Percentiles rank a stretch among this genome's conserved stretches.
These are phyloP conservation scores for Sialis fuliginosa DNA, from an alignment of 2,888 invertebrate genomes.

Conservation along the genomic window DNA sequence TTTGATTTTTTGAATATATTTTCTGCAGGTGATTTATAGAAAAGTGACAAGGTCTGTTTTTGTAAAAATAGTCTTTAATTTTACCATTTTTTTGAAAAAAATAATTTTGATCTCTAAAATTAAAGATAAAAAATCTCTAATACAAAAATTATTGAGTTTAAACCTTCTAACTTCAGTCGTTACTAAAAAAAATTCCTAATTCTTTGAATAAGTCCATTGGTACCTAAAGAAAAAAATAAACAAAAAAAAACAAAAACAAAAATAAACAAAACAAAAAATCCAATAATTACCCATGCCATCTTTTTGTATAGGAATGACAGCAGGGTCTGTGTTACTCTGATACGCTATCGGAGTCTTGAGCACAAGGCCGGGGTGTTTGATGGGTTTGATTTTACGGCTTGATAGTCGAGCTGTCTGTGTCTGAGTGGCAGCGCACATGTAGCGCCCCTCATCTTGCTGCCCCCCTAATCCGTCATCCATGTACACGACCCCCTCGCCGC, in stretches of 20 bases:
- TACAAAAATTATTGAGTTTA: too few relatives aligned
- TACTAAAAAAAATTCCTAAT: too few relatives aligned
- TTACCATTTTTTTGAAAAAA: too few relatives aligned
- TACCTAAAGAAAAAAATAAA: conserved; percentile 33
- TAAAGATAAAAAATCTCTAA: too few relatives aligned
- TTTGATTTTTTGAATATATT: too few relatives aligned
- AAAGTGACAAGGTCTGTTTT: too few relatives aligned
- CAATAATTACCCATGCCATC: conserved; percentile 63
- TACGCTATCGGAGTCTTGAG: conserved; percentile 63
- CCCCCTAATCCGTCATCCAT: conserved; percentile 29
- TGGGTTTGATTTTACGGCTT: conserved; percentile 49
- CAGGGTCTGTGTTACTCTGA: conserved; percentile 62
- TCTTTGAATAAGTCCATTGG: conserved; percentile 49
- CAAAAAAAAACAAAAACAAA: conserved; percentile 8
- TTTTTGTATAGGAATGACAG: conserved; percentile 72
- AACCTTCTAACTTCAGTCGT: too few relatives aligned
- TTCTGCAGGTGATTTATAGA: too few relatives aligned
- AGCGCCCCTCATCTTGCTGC: conserved; percentile 23
- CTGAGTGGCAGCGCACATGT: conserved; percentile 31
- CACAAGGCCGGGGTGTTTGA: conserved; percentile 54
- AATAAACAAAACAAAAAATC: conserved; percentile 7
- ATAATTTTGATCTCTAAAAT: too few relatives aligned
- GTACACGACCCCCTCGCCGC: conserved; percentile 24
- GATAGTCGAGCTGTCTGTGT: conserved; percentile 35
- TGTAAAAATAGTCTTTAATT: too few relatives aligned